Percentiles rank a stretch among this genome's conserved stretches.
phyloP scores from a whole-genome alignment of 2,113 vertebrate species.

The Bos javanicus region DNA sequence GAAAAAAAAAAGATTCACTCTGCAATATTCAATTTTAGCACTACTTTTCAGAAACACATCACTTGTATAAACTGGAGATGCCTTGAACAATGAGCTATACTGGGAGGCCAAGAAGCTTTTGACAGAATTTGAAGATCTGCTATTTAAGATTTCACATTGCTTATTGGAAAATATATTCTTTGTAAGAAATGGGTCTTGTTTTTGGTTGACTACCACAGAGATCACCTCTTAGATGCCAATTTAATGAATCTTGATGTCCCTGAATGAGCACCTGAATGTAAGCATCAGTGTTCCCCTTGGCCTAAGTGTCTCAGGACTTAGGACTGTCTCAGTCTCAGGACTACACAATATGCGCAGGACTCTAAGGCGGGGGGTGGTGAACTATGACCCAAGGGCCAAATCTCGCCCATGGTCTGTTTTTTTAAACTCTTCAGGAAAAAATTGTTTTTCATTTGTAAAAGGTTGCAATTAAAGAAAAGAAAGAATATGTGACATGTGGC shows the following conservation, averaged over 20 bases:
- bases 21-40: neutral
- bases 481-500: neutral
- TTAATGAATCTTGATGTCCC: neutral
- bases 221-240: neutral
- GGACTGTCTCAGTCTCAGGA: neutral
- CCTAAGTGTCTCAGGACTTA: neutral
- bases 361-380: neutral
- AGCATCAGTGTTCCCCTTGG: neutral
- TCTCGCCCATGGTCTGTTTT: neutral
- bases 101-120: neutral
- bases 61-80: neutral
- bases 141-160: neutral
- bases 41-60: neutral
- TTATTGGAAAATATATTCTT: neutral
- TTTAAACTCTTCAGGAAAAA: neutral
- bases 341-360: neutral
- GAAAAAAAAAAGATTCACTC: neutral
- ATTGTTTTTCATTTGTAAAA: neutral
- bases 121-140: neutral
- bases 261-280: neutral
- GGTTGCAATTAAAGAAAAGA: neutral
- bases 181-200: neutral
- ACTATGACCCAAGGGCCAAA: neutral
- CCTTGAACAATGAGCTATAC: neutral
- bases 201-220: neutral